A percentile compares a stretch with the other conserved stretches of the same genome.
These are phyloP conservation scores for Melanerpes formicivorus DNA, from an alignment of 2,113 vertebrate species.

Conservation along the genomic window DNA sequence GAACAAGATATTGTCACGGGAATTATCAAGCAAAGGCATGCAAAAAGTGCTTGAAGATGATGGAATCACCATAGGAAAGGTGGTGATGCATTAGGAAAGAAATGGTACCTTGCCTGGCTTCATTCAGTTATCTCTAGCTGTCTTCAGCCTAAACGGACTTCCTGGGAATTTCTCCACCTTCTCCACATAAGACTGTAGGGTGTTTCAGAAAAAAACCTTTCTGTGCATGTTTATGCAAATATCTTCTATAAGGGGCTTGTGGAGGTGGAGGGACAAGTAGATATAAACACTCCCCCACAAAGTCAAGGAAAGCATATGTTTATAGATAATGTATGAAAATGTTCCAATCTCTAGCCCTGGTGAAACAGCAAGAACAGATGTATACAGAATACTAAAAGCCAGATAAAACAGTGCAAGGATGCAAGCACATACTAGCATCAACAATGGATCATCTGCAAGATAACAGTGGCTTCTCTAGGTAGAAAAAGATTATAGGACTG, in stretches of 20 bases:
- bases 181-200: not conserved
- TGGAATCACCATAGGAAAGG: rapidly evolving
- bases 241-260: not conserved
- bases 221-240: not conserved
- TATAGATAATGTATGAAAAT: not conserved
- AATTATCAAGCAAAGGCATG: not conserved
- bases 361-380: not conserved
- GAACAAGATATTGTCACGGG: not conserved
- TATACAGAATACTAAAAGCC: not conserved
- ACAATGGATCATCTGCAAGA: not conserved
- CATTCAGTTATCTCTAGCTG: not conserved
- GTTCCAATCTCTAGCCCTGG: not conserved
- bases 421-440: not conserved
- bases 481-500: not conserved
- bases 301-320: not conserved
- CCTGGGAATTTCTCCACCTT: not conserved
- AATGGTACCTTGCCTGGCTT: not conserved
- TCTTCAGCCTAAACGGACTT: not conserved
- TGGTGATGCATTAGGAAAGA: not conserved
- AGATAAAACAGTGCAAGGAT: not conserved
- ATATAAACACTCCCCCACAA: not conserved
- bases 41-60: not conserved
- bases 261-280: not conserved
- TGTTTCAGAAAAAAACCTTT: not conserved
- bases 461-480: not conserved